Percentiles rank a stretch among this genome's conserved stretches.
These are phyloP conservation scores for Peromyscus melanophrys DNA, from an alignment of 2,797 vertebrate species.

Conservation along the genomic window DNA sequence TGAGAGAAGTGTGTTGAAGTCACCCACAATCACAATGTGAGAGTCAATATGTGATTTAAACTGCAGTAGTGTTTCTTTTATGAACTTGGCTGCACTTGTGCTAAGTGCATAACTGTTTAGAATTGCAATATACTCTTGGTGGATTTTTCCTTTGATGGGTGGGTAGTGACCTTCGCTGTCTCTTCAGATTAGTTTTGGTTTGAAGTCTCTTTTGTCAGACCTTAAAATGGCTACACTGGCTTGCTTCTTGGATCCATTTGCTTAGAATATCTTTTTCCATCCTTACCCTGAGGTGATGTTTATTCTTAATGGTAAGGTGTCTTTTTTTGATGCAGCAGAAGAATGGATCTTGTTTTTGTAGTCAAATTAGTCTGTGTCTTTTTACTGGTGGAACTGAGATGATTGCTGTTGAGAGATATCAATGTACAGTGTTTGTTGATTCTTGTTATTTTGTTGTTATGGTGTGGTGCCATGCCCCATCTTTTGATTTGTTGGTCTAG, in stretches of 20 bases:
- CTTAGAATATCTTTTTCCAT: not conserved
- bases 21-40: not conserved
- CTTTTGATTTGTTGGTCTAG: too few species aligned
- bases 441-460: too few species aligned
- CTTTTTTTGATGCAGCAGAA: not conserved
- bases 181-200: not conserved
- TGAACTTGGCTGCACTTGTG: not conserved
- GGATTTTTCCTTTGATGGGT: not conserved
- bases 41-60: not conserved
- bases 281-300: not conserved
- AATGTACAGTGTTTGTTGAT: too few species aligned
- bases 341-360: not conserved
- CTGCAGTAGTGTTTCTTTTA: not conserved
- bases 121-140: not conserved
- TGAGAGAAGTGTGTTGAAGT: not conserved
- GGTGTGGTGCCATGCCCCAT: too few species aligned
- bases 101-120: not conserved
- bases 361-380: not conserved
- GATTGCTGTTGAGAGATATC: not conserved
- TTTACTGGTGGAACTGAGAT: not conserved
- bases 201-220: not conserved
- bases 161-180: not conserved
- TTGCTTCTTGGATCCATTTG: not conserved
- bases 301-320: not conserved
- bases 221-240: not conserved